Evolutionary conservation across 2,797 vertebrate genomes (phyloP).

Genomic region (Gallinago solitaria): DNA sequence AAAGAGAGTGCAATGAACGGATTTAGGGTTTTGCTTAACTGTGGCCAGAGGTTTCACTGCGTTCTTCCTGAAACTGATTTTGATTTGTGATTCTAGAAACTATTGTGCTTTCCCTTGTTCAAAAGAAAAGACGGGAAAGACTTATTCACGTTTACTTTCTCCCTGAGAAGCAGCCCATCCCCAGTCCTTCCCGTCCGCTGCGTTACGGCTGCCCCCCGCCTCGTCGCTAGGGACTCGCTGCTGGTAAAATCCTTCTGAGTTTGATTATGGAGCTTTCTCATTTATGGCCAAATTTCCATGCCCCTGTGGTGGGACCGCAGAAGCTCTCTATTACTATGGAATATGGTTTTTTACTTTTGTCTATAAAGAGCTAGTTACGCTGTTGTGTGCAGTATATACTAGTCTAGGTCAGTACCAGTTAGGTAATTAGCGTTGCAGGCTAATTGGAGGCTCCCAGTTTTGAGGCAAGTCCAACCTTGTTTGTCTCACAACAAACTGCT

Average conservation of each 20-base stretch:
- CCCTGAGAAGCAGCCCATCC: not conserved
- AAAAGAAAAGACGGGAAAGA: not conserved
- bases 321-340: not conserved
- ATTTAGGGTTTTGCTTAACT: not conserved
- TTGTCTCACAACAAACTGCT: not conserved
- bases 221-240: not conserved
- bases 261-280: conserved; percentile 9
- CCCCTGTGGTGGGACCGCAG: not conserved
- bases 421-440: not conserved
- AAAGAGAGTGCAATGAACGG: not conserved
- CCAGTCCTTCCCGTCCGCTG: not conserved
- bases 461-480: not conserved
- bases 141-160: not conserved
- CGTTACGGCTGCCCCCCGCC: not conserved
- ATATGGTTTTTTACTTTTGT: not conserved
- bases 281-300: not conserved
- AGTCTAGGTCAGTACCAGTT: not conserved
- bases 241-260: not conserved
- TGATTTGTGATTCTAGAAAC: not conserved
- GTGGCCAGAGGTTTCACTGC: not conserved
- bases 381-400: not conserved
- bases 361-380: not conserved
- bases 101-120: not conserved
- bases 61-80: not conserved
- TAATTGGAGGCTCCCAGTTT: not conserved